A percentile compares a stretch with the other conserved stretches of the same genome.
Evolutionary conservation across 2,888 invertebrate genomes (phyloP).

Genomic region (Mythimna loreyi): DNA sequence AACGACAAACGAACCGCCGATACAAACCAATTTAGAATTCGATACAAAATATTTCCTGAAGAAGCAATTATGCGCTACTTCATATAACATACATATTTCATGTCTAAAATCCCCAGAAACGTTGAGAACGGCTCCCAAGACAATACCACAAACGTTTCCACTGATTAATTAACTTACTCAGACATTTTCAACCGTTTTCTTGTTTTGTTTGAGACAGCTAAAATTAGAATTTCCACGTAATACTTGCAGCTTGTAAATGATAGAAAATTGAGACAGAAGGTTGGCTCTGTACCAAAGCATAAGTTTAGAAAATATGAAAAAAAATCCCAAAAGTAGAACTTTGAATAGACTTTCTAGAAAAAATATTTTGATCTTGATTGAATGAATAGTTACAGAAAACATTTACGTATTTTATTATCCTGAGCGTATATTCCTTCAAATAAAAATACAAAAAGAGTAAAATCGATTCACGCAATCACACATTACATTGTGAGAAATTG

Average conservation of each 20-base stretch:
- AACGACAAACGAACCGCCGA: constrained; percentile 21
- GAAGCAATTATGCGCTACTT: constrained; percentile 18
- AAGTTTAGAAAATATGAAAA: no score
- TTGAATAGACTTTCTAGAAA: no score
- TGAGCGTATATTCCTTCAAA: no score
- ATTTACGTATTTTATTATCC: no score
- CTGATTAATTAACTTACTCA: constrained; percentile 62
- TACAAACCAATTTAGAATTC: constrained; percentile 38
- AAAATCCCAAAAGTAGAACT: no score
- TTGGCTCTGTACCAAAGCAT: no score
- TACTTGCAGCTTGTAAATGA: constrained; percentile 31
- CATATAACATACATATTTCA: constrained; percentile 29
- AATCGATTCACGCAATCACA: no score
- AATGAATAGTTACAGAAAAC: no score
- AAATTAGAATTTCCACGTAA: constrained; percentile 49
- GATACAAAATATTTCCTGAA: constrained; percentile 24
- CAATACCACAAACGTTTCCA: constrained; percentile 20
- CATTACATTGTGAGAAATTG: no score
- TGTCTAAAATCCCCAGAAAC: constrained; percentile 24
- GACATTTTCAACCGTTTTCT: constrained; percentile 46
- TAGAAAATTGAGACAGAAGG: constrained; percentile 1
- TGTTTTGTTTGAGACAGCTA: constrained; percentile 52
- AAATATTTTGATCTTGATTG: no score
- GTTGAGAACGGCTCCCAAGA: constrained; percentile 17
- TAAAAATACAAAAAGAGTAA: no score